These are phyloP conservation scores for Phoxinus dragarum DNA, from an alignment of 2,797 vertebrate species.

Conservation along the genomic window DNA sequence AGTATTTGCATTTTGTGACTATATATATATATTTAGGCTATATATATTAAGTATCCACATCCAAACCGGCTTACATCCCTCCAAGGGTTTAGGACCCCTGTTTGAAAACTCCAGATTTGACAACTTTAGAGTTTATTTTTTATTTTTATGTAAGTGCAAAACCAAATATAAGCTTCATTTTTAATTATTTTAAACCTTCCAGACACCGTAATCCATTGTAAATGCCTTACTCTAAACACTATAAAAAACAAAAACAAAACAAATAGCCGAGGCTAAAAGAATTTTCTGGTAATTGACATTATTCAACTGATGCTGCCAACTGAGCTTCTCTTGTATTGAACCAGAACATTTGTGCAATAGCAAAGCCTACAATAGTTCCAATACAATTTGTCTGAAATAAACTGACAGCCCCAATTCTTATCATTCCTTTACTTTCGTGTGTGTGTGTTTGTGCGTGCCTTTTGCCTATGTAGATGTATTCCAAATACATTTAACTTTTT, in stretches of 20 bases:
- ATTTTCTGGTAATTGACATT: background rate
- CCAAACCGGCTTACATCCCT: no score
- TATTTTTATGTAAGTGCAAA: no score
- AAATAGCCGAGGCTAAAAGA: background rate
- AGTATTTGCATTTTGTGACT: no score
- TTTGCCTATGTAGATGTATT: constrained; percentile 17
- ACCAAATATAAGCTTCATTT: background rate
- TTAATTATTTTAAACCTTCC: background rate
- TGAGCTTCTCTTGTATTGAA: constrained; percentile 2
- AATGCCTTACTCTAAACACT: background rate
- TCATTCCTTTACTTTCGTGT: background rate
- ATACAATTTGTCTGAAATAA: constrained; percentile 5
- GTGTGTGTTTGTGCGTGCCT: background rate
- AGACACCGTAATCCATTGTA: background rate
- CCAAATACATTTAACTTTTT: constrained; percentile 21
- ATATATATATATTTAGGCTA: no score
- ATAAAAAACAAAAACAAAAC: background rate
- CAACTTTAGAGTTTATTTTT: background rate
- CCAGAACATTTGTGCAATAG: constrained; percentile 12
- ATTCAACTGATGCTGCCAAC: background rate
- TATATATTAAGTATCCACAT: no score
- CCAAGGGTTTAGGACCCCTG: background rate
- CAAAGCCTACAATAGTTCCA: background rate
- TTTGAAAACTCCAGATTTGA: background rate
- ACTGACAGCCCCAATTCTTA: constrained; percentile 8